phyloP scores from a whole-genome alignment of 1,140 invertebrate species.

The Lepidurus couesii region DNA sequence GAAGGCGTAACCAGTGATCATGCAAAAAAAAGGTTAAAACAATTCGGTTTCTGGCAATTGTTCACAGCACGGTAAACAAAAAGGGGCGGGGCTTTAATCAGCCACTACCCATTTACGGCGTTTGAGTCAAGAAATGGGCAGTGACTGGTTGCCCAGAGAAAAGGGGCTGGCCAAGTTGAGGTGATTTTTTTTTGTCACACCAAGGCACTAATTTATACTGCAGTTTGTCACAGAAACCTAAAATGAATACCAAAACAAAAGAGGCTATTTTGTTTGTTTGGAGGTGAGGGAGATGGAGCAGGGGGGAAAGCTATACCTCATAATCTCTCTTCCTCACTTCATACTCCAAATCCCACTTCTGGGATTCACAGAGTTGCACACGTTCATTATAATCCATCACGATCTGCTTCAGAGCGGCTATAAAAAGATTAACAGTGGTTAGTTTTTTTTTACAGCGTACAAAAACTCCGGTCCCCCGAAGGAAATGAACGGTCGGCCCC shows the following conservation, averaged over 20 bases:
- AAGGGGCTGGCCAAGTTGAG: conserved; percentile 12
- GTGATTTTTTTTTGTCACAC: neutral
- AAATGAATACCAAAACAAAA: neutral
- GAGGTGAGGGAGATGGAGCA: conserved; percentile 24
- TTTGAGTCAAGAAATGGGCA: neutral
- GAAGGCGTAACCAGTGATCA: conserved; percentile 11
- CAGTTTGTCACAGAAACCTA: neutral
- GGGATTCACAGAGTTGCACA: conserved; percentile 92
- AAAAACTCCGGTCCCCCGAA: neutral
- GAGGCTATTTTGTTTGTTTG: conserved; percentile 11
- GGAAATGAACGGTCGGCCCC: conserved; percentile 30
- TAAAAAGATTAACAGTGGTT: conserved; percentile 39
- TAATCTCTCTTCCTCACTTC: conserved; percentile 96
- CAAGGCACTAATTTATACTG: neutral
- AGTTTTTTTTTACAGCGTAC: conserved; percentile 34
- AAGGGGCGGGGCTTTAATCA: neutral
- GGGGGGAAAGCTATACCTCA: conserved; percentile 65
- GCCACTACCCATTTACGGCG: too few species aligned
- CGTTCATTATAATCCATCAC: conserved; percentile 91
- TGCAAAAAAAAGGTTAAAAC: neutral
- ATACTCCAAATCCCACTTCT: conserved; percentile 99
- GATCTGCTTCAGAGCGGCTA: conserved; percentile 78
- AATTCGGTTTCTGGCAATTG: conserved; percentile 13
- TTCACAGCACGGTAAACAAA: conserved; percentile 17
- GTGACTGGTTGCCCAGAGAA: neutral